phyloP scores from a whole-genome alignment of 2,113 vertebrate species.

The Triplophysa tibetana region DNA sequence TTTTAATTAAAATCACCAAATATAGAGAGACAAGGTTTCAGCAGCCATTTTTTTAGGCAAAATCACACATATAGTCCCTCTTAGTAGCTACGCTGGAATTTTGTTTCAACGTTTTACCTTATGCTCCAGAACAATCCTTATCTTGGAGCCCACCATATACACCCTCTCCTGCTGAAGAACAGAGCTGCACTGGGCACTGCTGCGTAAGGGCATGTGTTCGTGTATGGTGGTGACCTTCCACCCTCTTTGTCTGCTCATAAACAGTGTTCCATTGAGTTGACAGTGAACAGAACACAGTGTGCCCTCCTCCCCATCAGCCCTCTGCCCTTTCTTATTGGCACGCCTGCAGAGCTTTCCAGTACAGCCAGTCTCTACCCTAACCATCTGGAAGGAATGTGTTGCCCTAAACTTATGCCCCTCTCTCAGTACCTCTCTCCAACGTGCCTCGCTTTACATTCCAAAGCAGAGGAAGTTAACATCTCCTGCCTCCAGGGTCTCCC shows the following conservation, averaged over 20 bases:
- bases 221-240: slow-evolving; percentile 58
- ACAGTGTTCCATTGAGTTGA: slow-evolving; percentile 69
- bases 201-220: slow-evolving; percentile 43
- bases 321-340: slow-evolving; percentile 47
- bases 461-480: slow-evolving; percentile 60
- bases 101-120: background rate
- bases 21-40: too few relatives aligned
- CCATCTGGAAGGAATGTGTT: slow-evolving; percentile 14
- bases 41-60: too few relatives aligned
- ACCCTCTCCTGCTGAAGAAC: slow-evolving; percentile 49
- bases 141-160: slow-evolving; percentile 39
- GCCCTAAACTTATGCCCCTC: background rate
- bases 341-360: slow-evolving; percentile 1
- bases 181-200: slow-evolving; percentile 39
- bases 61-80: background rate
- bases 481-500: slow-evolving; percentile 51
- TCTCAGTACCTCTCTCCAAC: background rate
- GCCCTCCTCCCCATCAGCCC: slow-evolving; percentile 32
- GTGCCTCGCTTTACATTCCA: slow-evolving; percentile 57
- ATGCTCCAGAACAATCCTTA: slow-evolving; percentile 37
- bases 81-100: background rate
- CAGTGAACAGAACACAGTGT: slow-evolving; percentile 64
- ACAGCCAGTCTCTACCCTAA: slow-evolving; percentile 3
- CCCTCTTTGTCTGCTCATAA: slow-evolving; percentile 52
- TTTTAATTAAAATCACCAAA: too few relatives aligned